Base-by-base conservation (phyloP, 2,113 vertebrate species). In the Jacana jacana region DNA sequence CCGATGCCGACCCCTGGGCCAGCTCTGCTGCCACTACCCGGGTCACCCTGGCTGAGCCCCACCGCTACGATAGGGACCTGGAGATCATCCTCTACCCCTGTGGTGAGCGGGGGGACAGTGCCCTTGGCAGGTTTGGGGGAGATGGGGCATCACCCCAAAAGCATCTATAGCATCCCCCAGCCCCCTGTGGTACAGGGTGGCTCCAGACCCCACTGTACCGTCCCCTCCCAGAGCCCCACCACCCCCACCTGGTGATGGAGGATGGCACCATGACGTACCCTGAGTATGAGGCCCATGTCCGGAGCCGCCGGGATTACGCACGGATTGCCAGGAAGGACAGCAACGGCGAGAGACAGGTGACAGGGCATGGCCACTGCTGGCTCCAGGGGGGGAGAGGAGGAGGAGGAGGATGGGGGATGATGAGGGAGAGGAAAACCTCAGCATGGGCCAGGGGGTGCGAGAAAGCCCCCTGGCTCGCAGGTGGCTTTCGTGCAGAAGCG, bases 31-130 rank as follows among this genome's bases (percentile, higher is more conserved):
- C 98, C 64, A 98, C 99, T 42, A 98, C 99, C 55, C 99, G 99
- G 58, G 99, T 99, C 97, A 99, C 99, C 6, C 97, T 99, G 96
- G 99, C 99, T 0, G 99, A 99, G 95, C 98, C 98, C 76, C 99
- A 99, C 96, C 88, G 42, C 10, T 99, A 98, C 4, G 99, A 99
- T 97, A 97, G 99, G 66, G 97, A 98, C 87, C 97, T 99, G 96
- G 99, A 99, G 97, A 99, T 99, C 93, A 98, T 99, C 85, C 98
- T 99, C 91, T 98, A 99, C 86, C 99, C 99, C 46, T 99, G 99
- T 12, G 99, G 99, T 99, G 94, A 99, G 99, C 19, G 8, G 57
- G 64, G 40, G 49, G 28, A 42, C 0, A 1, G 19, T 46, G 60
- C 27, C 44, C 17, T 51, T 28, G 30, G 57, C 1, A 3, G 22